Conservation (phyloP, 2,888 invertebrate species). For the Eupeodes latifasciatus region DNA sequence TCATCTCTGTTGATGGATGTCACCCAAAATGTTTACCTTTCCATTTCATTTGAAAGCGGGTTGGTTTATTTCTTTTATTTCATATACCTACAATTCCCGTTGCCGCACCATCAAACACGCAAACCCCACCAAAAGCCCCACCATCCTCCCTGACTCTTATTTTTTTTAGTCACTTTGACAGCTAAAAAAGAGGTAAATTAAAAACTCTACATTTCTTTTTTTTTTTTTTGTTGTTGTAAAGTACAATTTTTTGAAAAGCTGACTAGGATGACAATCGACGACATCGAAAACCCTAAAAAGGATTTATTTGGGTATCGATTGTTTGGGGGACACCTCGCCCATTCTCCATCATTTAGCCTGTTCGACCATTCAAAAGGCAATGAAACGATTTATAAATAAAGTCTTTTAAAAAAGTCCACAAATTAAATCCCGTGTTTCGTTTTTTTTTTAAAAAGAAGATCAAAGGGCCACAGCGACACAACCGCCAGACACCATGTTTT, state of each 20-base stretch:
- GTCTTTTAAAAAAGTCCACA: constrained; percentile 74
- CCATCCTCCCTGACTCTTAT: constrained; percentile 17
- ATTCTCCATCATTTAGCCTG: not conserved
- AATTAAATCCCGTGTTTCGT: constrained; percentile 75
- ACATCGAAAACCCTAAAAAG: constrained; percentile 50
- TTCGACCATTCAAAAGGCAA: constrained; percentile 5
- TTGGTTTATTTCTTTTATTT: constrained; percentile 31
- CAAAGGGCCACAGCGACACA: constrained; percentile 60
- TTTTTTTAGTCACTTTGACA: constrained; percentile 69
- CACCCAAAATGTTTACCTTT: constrained; percentile 75
- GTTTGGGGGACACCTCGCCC: constrained; percentile 35
- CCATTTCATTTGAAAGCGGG: constrained; percentile 64
- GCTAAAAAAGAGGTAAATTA: constrained; percentile 24
- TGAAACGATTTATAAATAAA: constrained; percentile 71
- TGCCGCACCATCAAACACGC: constrained; percentile 52
- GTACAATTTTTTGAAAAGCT: constrained; percentile 59
- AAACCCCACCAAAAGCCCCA: not conserved
- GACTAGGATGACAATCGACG: constrained; percentile 72
- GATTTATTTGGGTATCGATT: constrained; percentile 71
- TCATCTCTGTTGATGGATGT: constrained; percentile 73
- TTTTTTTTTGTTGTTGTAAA: constrained; percentile 45
- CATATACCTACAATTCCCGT: constrained; percentile 11
- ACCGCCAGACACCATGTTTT: constrained; percentile 69
- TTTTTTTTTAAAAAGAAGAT: constrained; percentile 53
- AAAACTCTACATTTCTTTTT: not conserved